Base-by-base conservation (phyloP, 2,888 invertebrate genomes). In the Falcaria lacertinaria region DNA sequence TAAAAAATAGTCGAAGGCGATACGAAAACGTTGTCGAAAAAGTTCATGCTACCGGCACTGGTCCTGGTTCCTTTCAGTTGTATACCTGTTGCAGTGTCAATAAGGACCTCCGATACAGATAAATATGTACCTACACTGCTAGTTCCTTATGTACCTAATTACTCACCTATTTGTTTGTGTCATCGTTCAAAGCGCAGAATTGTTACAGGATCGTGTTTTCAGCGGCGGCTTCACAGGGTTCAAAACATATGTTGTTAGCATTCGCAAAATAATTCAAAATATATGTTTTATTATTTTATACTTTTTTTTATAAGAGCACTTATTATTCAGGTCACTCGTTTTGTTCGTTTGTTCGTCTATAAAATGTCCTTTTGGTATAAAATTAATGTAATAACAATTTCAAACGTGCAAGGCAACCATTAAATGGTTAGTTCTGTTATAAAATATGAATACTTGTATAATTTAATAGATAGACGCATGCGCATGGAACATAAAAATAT, bases 131-230 rank as follows among this genome's bases (percentile, higher is more conserved):
- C n/a, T n/a, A n/a, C n/a, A n/a, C n/a, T n/a, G n/a, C n/a, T n/a
- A n/a, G n/a, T n/a, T n/a, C n/a, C n/a, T n/a, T n/a, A n/a, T n/a
- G n/a, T n/a, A 19, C 1, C 4, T 6, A 3, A 19, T 15, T 37
- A 79, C 87, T 84, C 67, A 88, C 88, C 88, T 86, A 73, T 60
- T 69, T 58, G 53, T 71, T 58, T 82, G 88, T 88, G 87, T 88
- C 82, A 86, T 83, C 87, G 40, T 66, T 62, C 60, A 51, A 54
- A 56, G 74, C 75, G 84, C 59, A 68, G 78, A 83, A 71, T 28
- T 64, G 60, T 62, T 60, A 43, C 55, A 64, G 61, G 55, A 52
- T 52, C 48, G 56, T 72, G 61, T 59, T 65, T 54, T 57, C 54
- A 47, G 48, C 57, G 54, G 42, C 48, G 45, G 38, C 28, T 37